Conservation (phyloP, 2,888 invertebrate species). For the Lycocerus yunnanus region DNA sequence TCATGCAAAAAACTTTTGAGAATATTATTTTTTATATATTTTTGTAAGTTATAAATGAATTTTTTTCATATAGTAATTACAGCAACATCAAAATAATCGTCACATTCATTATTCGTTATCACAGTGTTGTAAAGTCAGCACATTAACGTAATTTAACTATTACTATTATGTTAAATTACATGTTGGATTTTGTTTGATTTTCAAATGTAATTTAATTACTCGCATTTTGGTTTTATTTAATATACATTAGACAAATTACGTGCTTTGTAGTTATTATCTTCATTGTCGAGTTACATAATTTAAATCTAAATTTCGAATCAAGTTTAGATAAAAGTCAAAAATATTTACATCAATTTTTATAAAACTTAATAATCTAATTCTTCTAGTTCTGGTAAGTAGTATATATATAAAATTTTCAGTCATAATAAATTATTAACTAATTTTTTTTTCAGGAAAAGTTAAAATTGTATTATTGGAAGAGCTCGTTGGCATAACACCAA, state of each 20-base stretch:
- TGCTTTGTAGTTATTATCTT: not conserved
- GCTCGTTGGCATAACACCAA: slow-evolving; percentile 84
- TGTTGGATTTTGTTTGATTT: not conserved
- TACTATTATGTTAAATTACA: not conserved
- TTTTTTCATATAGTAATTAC: not conserved
- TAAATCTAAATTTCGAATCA: slow-evolving; percentile 15
- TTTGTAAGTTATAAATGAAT: not conserved
- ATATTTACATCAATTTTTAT: slow-evolving; percentile 23
- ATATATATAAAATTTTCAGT: slow-evolving; percentile 22
- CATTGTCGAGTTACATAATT: not conserved
- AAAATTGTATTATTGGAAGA: slow-evolving; percentile 69
- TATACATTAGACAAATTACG: not conserved
- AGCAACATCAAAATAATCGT: not conserved
- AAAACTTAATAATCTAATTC: slow-evolving; percentile 10
- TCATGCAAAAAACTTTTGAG: slow-evolving; percentile 15
- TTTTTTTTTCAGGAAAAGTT: not conserved
- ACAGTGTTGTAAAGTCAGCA: not conserved
- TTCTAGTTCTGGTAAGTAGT: slow-evolving; percentile 21
- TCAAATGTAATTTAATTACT: not conserved
- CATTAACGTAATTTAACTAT: not conserved
- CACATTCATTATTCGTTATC: not conserved
- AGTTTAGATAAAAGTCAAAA: slow-evolving; percentile 7
- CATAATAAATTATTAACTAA: slow-evolving; percentile 10
- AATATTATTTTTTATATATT: not conserved
- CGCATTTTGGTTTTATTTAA: not conserved